Evolutionary conservation across 2,113 vertebrate species (phyloP), one percentile per base, ranked within the genome.

Genomic region (Sylvilagus bachmani): DNA sequence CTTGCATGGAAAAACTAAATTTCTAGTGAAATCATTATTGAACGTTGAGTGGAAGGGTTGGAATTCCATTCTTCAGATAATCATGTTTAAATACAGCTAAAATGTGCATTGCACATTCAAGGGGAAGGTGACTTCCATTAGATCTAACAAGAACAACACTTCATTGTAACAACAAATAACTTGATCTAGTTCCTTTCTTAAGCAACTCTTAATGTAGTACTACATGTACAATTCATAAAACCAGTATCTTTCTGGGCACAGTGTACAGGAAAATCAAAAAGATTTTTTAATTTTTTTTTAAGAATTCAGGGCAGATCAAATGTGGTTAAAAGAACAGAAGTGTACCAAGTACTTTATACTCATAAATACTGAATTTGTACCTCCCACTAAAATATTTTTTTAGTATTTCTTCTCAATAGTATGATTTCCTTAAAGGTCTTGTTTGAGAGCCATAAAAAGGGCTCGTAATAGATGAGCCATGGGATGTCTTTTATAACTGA

Each of bases 401-500:
- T 95, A 74, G 58, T 53, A 77, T 95, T 96, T 98, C 31, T 93
- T 93, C 44, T 88, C 62, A 29, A 62, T 5, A 38, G 19, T 94
- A 89, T 93, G 55, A 83, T 97, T 97, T 97, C 64, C 89, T 96
- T 95, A 83, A 69, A 96, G 79, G 92, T 78, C 17, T 73, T 75
- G 66, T 95, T 97, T 90, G 85, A 96, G 84, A 89, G 25, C n/a
- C 64, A 77, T 69, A 89, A 93, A 96, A 97, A 89, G 33, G 51
- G 21, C 84, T 94, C 93, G 49, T 96, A 88, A 91, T 95, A 49
- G 77, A 96, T 67, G 75, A 96, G 88, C 77, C 89, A 87, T 71
- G 62, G 79, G 75, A 69, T 96, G 90, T 93, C 17, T 6, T 93
- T 96, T 98, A 86, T 97, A 97, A 96, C 91, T 86, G 95, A 95